phyloP scores from a whole-genome alignment of 53 echinoderm and acorn worm species.

The Henricia sp. region DNA sequence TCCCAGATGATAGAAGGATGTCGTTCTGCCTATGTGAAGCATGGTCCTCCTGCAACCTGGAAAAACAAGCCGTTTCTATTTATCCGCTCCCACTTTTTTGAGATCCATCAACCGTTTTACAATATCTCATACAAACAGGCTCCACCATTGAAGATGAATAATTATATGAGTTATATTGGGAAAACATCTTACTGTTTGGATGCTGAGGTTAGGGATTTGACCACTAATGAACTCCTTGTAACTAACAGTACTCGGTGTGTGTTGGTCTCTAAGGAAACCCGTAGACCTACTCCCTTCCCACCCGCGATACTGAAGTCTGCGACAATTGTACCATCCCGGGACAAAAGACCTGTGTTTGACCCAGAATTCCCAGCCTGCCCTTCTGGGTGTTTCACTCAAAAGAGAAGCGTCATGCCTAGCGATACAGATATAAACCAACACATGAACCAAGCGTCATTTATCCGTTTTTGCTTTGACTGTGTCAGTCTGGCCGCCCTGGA shows the following conservation, averaged over 20 bases:
- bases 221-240: slow-evolving; percentile 13
- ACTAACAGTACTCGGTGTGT: not conserved
- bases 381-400: not conserved
- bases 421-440: slow-evolving; percentile 52
- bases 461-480: slow-evolving; percentile 40
- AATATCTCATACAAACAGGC: not conserved
- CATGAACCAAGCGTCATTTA: slow-evolving; percentile 29
- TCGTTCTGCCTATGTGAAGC: not conserved
- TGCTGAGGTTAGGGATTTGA: not conserved
- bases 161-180: slow-evolving; percentile 32
- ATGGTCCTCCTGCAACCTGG: not conserved
- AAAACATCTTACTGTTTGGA: slow-evolving; percentile 39
- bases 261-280: not conserved
- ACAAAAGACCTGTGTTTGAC: slow-evolving; percentile 2
- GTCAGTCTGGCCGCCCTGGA: slow-evolving; percentile 41
- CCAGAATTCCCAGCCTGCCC: not conserved
- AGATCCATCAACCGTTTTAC: slow-evolving; percentile 33
- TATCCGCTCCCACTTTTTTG: slow-evolving; percentile 26
- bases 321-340: not conserved
- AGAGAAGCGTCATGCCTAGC: slow-evolving; percentile 22
- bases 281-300: slow-evolving; percentile 5
- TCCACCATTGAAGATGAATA: slow-evolving; percentile 3
- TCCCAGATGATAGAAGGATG: slow-evolving; percentile 17
- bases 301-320: not conserved
- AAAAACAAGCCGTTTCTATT: not conserved